These are phyloP conservation scores for Pollachius pollachius DNA, from an alignment of 2,113 vertebrate genomes.

Conservation along the genomic window DNA sequence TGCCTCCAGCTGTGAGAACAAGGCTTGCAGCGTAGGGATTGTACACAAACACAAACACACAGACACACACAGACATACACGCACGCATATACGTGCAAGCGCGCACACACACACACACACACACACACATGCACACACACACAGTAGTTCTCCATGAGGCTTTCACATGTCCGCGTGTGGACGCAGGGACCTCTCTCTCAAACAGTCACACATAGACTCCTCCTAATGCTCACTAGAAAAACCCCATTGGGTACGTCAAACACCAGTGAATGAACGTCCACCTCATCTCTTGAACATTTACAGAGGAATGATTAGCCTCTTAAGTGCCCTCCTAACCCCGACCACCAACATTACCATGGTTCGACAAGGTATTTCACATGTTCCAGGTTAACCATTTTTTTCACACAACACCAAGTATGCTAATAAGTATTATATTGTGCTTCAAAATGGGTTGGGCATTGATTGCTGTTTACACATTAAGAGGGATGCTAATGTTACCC, in stretches of 20 bases:
- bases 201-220: too few species aligned
- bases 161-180: too few species aligned
- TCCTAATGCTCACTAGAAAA: too few species aligned
- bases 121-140: conserved; percentile 1
- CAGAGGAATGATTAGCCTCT: conserved; percentile 6
- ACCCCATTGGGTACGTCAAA: not conserved
- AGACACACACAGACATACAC: conserved; percentile 22
- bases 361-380: conserved; percentile 14
- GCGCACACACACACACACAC: conserved; percentile 9
- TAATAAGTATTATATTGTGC: conserved; percentile 50
- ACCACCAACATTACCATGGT: not conserved
- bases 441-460: conserved; percentile 18
- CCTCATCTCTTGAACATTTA: not conserved
- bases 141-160: not conserved
- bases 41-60: conserved; percentile 10
- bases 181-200: too few species aligned
- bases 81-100: conserved; percentile 7
- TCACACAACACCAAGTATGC: conserved; percentile 42
- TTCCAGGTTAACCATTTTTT: conserved; percentile 52
- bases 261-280: not conserved
- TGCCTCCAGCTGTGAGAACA: conserved; percentile 72
- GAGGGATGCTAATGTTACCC: not conserved
- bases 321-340: conserved; percentile 19
- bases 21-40: conserved; percentile 15
- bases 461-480: conserved; percentile 9